These are phyloP conservation scores for Lycaon pictus DNA, from an alignment of 2,113 vertebrate species.

Conservation along the genomic window DNA sequence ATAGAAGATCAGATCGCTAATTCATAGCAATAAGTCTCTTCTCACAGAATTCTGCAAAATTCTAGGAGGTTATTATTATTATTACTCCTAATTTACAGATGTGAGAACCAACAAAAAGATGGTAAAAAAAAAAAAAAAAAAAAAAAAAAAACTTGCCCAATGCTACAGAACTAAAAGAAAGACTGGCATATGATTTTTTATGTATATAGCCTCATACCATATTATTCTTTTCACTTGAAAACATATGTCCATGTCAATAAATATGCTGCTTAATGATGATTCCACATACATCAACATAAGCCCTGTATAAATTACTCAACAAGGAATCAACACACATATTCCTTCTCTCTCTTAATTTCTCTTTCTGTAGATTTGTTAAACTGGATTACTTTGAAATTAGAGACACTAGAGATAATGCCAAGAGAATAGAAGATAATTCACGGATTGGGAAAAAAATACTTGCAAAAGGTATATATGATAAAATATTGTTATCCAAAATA, in stretches of 20 bases:
- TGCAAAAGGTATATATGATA: background rate
- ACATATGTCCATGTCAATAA: background rate
- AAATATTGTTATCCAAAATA: background rate
- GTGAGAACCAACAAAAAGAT: background rate
- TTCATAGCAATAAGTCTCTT: background rate
- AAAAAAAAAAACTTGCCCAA: background rate
- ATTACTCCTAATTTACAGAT: background rate
- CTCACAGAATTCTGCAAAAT: background rate
- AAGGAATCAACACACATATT: background rate
- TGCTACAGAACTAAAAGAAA: background rate
- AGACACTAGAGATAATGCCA: background rate
- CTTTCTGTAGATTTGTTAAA: background rate
- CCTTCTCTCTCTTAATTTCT: background rate
- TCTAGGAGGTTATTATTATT: background rate
- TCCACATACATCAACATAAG: background rate
- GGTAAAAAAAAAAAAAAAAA: background rate
- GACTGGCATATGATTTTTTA: background rate
- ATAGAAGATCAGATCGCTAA: background rate
- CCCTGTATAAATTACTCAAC: background rate
- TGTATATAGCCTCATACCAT: background rate
- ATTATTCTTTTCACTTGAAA: background rate
- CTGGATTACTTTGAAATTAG: background rate
- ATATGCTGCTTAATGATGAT: background rate
- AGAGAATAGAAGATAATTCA: background rate
- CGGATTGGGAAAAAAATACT: background rate